Percentiles rank a stretch among this genome's conserved stretches.
Evolutionary conservation across 2,797 vertebrate species (phyloP).

Genomic region (Phataginus tricuspis): DNA sequence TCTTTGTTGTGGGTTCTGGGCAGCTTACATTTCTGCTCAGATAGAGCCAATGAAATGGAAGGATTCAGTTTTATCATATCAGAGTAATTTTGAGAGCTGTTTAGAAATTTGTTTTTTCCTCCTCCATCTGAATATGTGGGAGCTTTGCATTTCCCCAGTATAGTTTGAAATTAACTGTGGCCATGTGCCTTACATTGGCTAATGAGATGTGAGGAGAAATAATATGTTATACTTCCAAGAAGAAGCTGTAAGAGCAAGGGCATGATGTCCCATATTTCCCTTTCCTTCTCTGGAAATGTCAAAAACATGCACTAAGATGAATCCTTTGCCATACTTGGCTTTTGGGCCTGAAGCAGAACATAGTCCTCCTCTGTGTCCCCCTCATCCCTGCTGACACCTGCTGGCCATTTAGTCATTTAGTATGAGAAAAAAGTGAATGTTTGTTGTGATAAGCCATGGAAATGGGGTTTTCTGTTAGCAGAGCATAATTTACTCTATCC

Average conservation of each 20-base stretch:
- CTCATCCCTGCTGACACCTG: not conserved
- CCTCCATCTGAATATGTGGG: not conserved
- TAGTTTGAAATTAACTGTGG: not conserved
- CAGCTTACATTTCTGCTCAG: not conserved
- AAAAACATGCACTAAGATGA: not conserved
- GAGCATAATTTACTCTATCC: not conserved
- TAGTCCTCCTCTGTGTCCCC: not conserved
- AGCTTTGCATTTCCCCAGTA: not conserved
- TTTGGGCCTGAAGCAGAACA: not conserved
- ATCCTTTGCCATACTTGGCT: not conserved
- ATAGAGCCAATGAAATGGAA: not conserved
- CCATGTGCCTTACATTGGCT: not conserved
- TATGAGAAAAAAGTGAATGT: not conserved
- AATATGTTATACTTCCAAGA: not conserved
- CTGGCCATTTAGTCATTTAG: not conserved
- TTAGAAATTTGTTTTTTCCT: not conserved
- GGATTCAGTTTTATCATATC: not conserved
- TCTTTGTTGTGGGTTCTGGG: not conserved
- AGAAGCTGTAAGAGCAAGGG: not conserved
- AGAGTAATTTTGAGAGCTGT: not conserved
- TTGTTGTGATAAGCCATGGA: not conserved
- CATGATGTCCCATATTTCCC: not conserved
- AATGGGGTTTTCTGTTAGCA: not conserved
- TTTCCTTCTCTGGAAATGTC: not conserved
- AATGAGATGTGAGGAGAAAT: not conserved